Evolutionary conservation across 2,797 vertebrate genomes (phyloP).

Genomic region (Melanotaenia parkinsoni): DNA sequence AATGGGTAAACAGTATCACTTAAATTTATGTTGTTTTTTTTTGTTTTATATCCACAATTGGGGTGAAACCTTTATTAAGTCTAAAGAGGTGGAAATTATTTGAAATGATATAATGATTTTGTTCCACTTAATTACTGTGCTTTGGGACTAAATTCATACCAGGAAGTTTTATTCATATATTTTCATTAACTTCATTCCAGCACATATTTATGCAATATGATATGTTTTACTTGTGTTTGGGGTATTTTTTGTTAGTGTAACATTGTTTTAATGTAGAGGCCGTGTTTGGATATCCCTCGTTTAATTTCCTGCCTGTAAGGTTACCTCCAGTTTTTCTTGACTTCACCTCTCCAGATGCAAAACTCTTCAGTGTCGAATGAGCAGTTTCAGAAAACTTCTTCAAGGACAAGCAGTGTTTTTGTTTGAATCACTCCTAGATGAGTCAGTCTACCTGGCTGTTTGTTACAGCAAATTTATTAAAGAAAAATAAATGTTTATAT

Average conservation of each 20-base stretch:
- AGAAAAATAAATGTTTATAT: neutral
- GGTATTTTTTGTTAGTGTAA: slow-evolving; percentile 52
- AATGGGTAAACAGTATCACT: slow-evolving; percentile 42
- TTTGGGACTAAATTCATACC: slow-evolving; percentile 45
- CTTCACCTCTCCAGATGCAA: slow-evolving; percentile 64
- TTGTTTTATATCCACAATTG: slow-evolving; percentile 16
- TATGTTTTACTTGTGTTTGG: slow-evolving; percentile 60
- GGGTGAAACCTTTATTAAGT: slow-evolving; percentile 32
- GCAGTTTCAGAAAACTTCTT: slow-evolving; percentile 49
- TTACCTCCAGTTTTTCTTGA: slow-evolving; percentile 64
- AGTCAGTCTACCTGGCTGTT: slow-evolving; percentile 27
- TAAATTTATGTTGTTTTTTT: slow-evolving; percentile 19
- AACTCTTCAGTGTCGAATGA: slow-evolving; percentile 49
- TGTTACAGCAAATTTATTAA: slow-evolving; percentile 30
- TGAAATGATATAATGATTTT: slow-evolving; percentile 9
- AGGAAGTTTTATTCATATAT: slow-evolving; percentile 46
- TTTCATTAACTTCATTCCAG: slow-evolving; percentile 73
- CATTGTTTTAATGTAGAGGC: slow-evolving; percentile 51
- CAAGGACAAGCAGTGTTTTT: slow-evolving; percentile 47
- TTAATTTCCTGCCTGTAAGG: slow-evolving; percentile 47
- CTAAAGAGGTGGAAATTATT: slow-evolving; percentile 22
- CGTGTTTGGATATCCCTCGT: slow-evolving; percentile 46
- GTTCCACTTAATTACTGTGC: slow-evolving; percentile 45
- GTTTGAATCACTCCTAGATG: slow-evolving; percentile 77
- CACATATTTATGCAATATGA: slow-evolving; percentile 80